A percentile compares a stretch with the other conserved stretches of the same genome.
phyloP scores from a whole-genome alignment of 2,888 invertebrate species.

The Actias luna region DNA sequence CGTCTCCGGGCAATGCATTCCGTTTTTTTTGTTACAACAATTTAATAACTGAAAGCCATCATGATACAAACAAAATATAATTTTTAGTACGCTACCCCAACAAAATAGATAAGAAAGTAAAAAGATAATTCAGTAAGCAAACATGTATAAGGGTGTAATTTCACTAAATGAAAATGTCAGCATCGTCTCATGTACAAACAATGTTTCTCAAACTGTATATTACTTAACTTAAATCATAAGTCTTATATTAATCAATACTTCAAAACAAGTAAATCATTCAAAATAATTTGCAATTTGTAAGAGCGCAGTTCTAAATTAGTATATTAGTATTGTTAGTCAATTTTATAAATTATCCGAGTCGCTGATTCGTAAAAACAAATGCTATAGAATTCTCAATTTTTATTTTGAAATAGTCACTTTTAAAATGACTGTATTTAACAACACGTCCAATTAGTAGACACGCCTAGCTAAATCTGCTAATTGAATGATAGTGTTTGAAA shows the following conservation, averaged over 20 bases:
- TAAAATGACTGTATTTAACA: too few species aligned
- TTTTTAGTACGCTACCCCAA: background rate
- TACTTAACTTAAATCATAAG: background rate
- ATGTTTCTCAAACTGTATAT: background rate
- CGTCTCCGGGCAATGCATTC: too few species aligned
- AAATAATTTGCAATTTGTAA: background rate
- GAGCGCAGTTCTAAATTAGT: background rate
- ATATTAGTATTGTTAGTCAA: too few species aligned
- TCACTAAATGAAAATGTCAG: background rate
- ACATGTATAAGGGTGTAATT: slow-evolving; percentile 1
- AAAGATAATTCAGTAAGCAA: background rate
- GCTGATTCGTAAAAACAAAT: too few species aligned
- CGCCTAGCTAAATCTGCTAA: too few species aligned
- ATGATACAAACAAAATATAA: background rate
- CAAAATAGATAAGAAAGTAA: background rate
- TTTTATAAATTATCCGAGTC: too few species aligned
- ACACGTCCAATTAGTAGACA: too few species aligned
- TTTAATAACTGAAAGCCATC: too few species aligned
- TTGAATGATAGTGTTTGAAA: too few species aligned
- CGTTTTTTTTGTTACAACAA: too few species aligned
- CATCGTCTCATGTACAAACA: background rate
- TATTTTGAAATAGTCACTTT: too few species aligned
- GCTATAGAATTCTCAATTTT: too few species aligned
- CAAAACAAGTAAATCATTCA: background rate
- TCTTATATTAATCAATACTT: background rate